These are phyloP conservation scores for Drosophila kepulauana DNA, from an alignment of 1,140 invertebrate species.

Conservation along the genomic window DNA sequence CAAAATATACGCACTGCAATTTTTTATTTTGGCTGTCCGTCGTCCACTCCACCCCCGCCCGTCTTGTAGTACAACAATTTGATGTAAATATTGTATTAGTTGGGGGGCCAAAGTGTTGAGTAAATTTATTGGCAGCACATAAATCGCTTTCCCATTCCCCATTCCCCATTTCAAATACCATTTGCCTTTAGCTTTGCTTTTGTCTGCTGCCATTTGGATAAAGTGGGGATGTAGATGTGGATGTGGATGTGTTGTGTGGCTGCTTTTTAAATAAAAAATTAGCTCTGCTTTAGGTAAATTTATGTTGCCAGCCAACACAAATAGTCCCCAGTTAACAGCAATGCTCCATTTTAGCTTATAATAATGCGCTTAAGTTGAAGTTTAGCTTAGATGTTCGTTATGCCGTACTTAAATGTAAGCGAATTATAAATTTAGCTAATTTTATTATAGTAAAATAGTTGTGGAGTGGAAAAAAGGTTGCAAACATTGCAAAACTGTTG, in stretches of 20 bases:
- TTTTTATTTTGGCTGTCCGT: slow-evolving; percentile 51
- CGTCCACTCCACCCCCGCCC: not conserved
- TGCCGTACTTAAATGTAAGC: not conserved
- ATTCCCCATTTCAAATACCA: not conserved
- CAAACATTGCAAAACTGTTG: no score
- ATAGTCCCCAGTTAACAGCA: not conserved
- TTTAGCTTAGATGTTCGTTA: not conserved
- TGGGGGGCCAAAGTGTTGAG: slow-evolving; percentile 73
- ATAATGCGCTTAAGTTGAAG: not conserved
- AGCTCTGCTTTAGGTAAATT: slow-evolving; percentile 58
- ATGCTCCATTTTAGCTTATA: not conserved
- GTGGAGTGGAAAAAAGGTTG: no score
- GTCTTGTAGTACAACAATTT: slow-evolving; percentile 61
- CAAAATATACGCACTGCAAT: slow-evolving; percentile 66
- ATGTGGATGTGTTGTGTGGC: not conserved
- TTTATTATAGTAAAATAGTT: not conserved
- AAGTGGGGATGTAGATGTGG: not conserved
- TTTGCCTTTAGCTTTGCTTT: slow-evolving; percentile 11
- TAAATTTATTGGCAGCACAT: slow-evolving; percentile 81
- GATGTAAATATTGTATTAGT: slow-evolving; percentile 82
- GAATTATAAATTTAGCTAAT: not conserved
- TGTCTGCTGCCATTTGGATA: slow-evolving; percentile 17
- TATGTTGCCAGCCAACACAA: slow-evolving; percentile 12
- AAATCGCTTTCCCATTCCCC: slow-evolving; percentile 57
- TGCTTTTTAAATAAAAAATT: slow-evolving; percentile 58